Base-by-base conservation (phyloP, 2,797 vertebrate species). In the Acomys russatus region DNA sequence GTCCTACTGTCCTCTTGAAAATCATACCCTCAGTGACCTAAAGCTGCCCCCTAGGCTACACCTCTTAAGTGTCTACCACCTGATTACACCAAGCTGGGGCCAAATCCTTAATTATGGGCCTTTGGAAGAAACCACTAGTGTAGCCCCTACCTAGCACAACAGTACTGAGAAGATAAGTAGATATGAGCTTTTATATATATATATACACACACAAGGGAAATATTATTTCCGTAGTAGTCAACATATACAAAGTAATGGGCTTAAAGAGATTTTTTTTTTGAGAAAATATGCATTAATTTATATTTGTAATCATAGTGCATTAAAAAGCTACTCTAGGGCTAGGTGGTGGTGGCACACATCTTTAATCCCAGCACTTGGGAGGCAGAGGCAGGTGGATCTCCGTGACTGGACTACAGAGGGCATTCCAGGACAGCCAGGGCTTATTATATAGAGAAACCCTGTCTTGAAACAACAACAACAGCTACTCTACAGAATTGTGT, bases 81-180 rank as follows among this genome's bases (percentile, higher is more conserved):
- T 68, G 59, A 2, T 35, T 8, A 5, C 14, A 17, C 30, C 22
- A 20, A 85, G 25, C 38, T 84, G 38, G 28, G 18, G 82, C 51
- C 63, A 33, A 15, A 8, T 64, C 71, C 51, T 91, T 85, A 77
- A 25, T 54, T 86, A 56, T 33, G 64, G 18, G 3, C 44, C 83
- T 85, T 84, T 38, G n/a, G 23, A 33, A 35, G n/a, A 66, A 0
- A 11, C 7, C 51, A 14, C 33, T 30, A 0, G 74, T 77, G 49
- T 49, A 77, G 49, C 56, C 20, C 44, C 74, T n/a, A n/a, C n/a
- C 10, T 51, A 56, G 38, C 44, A 77, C 30, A 95, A 49, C 12
- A 88, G 6, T 80, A 12, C 35, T 93, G 54, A 95, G 80, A 96
- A 92, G 30, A 94, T 92, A 83, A 87, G 23, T 78, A 88, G 73